Percentiles rank a stretch among this genome's conserved stretches.
phyloP scores from a whole-genome alignment of 2,113 vertebrate genomes.

The Pygoscelis adeliae region DNA sequence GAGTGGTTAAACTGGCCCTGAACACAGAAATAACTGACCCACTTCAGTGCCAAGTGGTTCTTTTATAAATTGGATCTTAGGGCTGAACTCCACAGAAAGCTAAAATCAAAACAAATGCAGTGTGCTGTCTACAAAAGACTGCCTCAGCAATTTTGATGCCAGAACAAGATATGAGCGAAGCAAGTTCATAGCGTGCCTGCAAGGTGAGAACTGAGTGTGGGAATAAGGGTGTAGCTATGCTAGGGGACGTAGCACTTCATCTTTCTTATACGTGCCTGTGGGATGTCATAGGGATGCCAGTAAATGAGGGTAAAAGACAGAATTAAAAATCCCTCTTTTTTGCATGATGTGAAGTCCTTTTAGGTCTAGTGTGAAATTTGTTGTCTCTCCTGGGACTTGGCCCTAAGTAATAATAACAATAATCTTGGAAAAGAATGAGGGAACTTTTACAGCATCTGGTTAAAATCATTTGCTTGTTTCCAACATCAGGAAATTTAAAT shows the following conservation, averaged over 20 bases:
- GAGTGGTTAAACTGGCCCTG: neutral
- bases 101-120: neutral
- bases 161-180: neutral
- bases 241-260: neutral
- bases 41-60: neutral
- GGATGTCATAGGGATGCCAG: neutral
- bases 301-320: neutral
- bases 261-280: neutral
- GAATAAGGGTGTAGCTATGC: neutral
- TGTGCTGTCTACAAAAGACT: neutral
- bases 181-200: neutral
- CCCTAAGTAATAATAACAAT: neutral
- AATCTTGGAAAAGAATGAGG: neutral
- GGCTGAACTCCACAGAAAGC: neutral
- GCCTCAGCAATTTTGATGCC: neutral
- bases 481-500: neutral
- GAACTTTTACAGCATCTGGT: neutral
- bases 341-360: neutral
- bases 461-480: neutral
- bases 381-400: neutral
- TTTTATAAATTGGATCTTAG: neutral
- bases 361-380: neutral
- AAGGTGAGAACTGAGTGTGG: neutral
- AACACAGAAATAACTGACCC: neutral
- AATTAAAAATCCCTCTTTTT: neutral